Evolutionary conservation across 2,113 vertebrate species (phyloP).

Genomic region (Oryzias woworae): DNA sequence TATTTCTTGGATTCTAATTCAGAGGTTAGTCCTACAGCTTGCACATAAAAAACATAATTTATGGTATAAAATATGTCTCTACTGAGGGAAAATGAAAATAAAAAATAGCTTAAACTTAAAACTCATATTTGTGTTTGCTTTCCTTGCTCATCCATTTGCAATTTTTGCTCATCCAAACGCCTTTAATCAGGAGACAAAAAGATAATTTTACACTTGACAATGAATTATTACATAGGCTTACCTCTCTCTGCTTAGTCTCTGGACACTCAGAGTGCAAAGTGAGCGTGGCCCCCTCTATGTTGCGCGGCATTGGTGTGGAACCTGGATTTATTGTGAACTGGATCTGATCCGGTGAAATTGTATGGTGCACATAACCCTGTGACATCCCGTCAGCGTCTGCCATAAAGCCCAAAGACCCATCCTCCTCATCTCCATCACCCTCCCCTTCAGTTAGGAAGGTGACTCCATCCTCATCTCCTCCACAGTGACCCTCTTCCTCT

Average conservation of each 20-base stretch:
- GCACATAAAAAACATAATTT: too few species aligned
- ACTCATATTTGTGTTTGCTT: too few species aligned
- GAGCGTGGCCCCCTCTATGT: slow-evolving; percentile 96
- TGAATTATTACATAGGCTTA: slow-evolving; percentile 49
- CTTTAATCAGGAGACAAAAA: slow-evolving; percentile 4
- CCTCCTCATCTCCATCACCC: slow-evolving; percentile 84
- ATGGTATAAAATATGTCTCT: too few species aligned
- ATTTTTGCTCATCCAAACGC: too few species aligned
- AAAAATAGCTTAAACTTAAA: too few species aligned
- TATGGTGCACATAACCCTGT: slow-evolving; percentile 98
- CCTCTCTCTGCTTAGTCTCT: slow-evolving; percentile 95
- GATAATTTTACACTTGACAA: neutral
- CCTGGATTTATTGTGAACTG: slow-evolving; percentile 98
- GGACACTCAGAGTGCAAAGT: slow-evolving; percentile 98
- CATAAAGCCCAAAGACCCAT: slow-evolving; percentile 89
- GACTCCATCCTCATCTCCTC: slow-evolving; percentile 82
- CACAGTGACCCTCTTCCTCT: slow-evolving; percentile 86
- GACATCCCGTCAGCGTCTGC: slow-evolving; percentile 92
- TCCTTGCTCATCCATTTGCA: too few species aligned
- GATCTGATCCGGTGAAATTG: slow-evolving; percentile 97
- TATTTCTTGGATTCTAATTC: too few species aligned
- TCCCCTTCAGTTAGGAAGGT: slow-evolving; percentile 89
- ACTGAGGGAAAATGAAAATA: too few species aligned
- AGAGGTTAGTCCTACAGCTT: too few species aligned
- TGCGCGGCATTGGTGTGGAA: slow-evolving; percentile 96